Percentiles rank a stretch among this genome's conserved stretches.
Conservation (phyloP, 2,797 vertebrate species). For the Tapirus indicus region DNA sequence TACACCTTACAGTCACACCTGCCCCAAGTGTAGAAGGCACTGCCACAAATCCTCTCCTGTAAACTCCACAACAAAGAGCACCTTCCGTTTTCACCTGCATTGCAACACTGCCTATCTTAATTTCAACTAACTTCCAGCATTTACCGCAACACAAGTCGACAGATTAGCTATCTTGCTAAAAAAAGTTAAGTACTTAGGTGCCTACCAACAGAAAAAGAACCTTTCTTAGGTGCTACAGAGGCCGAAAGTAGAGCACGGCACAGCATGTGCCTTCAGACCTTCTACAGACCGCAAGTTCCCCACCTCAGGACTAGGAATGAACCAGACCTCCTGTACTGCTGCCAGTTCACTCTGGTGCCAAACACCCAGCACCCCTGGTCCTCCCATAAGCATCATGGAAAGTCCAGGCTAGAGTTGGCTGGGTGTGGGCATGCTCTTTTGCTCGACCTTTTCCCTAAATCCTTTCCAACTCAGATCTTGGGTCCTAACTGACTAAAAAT, state of each 20-base stretch:
- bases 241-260: too few relatives aligned
- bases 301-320: background rate
- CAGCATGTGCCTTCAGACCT: background rate
- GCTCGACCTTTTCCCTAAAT: background rate
- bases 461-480: background rate
- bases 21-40: background rate
- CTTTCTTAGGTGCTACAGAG: background rate
- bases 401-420: rapidly evolving
- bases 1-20: background rate
- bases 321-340: background rate
- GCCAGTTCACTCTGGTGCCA: background rate
- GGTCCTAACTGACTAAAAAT: background rate
- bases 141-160: rapidly evolving
- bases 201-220: background rate
- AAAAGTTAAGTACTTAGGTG: background rate
- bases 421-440: rapidly evolving
- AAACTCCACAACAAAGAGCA: background rate
- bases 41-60: rapidly evolving
- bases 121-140: background rate
- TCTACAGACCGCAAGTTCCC: too few relatives aligned
- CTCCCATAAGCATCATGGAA: rapidly evolving
- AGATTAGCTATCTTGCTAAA: background rate
- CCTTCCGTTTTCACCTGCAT: background rate
- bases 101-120: background rate
- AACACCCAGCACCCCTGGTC: background rate